These are phyloP conservation scores for Malurus alboscapulatus DNA, from an alignment of 2,113 vertebrate genomes.

Conservation along the genomic window DNA sequence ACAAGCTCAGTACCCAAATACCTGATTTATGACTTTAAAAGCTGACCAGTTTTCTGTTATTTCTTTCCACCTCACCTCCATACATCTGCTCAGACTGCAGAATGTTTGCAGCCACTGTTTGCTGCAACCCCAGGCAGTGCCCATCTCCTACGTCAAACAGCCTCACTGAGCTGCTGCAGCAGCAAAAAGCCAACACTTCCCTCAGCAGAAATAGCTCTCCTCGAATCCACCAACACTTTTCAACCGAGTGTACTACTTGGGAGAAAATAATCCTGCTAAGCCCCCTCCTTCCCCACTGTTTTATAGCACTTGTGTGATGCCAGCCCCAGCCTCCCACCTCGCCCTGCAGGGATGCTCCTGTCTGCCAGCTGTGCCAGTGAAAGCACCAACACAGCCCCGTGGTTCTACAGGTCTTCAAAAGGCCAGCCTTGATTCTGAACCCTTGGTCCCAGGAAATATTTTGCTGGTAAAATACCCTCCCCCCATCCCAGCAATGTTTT, in stretches of 20 bases:
- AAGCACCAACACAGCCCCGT: neutral
- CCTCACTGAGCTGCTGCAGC: neutral
- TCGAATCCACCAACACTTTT: neutral
- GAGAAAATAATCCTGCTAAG: neutral
- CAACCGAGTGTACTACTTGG: neutral
- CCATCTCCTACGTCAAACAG: neutral
- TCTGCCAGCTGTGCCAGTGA: neutral
- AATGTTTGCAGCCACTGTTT: fast-evolving
- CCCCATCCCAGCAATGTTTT: neutral
- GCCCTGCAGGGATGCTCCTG: fast-evolving
- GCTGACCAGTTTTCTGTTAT: neutral
- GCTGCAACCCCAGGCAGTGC: neutral
- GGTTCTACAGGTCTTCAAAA: neutral
- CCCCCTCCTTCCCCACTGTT: neutral
- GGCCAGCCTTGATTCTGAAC: neutral
- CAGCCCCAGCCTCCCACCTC: neutral
- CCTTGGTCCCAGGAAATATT: neutral
- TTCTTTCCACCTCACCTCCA: neutral
- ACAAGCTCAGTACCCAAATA: neutral
- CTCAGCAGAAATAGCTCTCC: neutral
- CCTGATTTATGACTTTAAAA: neutral
- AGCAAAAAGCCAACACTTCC: neutral
- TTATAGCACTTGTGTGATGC: neutral
- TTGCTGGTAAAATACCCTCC: neutral
- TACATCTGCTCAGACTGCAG: neutral